Base-by-base conservation (phyloP, 2,113 vertebrate genomes). In the Gopherus evgoodei region DNA sequence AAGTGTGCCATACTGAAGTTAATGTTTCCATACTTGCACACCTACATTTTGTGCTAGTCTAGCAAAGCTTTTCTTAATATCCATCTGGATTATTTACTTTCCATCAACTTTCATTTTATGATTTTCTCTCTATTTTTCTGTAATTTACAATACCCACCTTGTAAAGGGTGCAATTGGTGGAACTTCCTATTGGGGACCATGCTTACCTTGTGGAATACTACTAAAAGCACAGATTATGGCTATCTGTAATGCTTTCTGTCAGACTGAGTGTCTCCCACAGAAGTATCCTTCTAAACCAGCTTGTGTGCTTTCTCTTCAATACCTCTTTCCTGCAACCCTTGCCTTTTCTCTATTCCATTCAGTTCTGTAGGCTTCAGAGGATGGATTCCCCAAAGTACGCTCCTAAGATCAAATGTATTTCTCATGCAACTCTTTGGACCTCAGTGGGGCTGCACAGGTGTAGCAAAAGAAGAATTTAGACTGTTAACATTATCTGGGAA, bases 401-500 rank as follows among this genome's bases (percentile, higher is more conserved):
- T 97, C 94, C 89, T n/a, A 9, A 69, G 9, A 69, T 38, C 17
- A 69, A n/a, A 69, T 69, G 3, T 21, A 2, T n/a, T 16, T 95
- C 89, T 97, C 96, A 44, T 59, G 25, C 25, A 47, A 57, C 94
- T 44, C 54, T 90, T 94, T 49, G 79, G 92, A 95, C 89, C 94
- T 92, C 57, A 8, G 47, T 84, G 91, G 93, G 87, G 81, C 86
- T 81, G 42, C 1, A 1, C 50, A 85, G 47, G 81, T 91, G 92
- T 83, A 75, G 81, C 87, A 95, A 56, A 95, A 94, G 95, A 96
- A 95, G 92, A 95, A 96, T 97, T 91, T 95, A 85, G 87, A 90
- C 96, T 92, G 57, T 69, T 2, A 16, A 78, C 84, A 88, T 92
- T 96, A 90, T 90, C 89, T 92, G 94, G 88, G 69, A 95, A 91